phyloP scores from a whole-genome alignment of 2,888 invertebrate genomes.

The Nineta flava region DNA sequence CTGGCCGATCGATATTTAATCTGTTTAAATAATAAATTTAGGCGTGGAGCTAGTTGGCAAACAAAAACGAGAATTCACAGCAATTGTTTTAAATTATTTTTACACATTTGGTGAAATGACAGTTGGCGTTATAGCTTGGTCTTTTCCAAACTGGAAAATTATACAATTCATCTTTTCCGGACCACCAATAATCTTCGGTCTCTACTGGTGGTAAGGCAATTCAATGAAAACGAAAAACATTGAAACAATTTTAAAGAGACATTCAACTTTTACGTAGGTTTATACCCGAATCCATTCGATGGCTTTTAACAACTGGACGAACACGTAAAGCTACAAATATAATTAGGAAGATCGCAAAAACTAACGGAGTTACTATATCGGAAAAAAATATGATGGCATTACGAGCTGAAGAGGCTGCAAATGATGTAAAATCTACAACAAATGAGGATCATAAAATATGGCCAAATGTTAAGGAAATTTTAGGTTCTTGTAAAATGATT shows the following conservation, averaged over 20 bases:
- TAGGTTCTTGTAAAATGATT: slow-evolving; percentile 29
- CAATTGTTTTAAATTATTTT: slow-evolving; percentile 44
- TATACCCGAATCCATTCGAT: slow-evolving; percentile 48
- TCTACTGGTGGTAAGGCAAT: slow-evolving; percentile 37
- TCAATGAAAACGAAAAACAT: background rate
- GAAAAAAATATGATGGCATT: slow-evolving; percentile 28
- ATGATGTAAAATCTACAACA: background rate
- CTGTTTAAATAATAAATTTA: too few species aligned
- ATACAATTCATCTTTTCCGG: slow-evolving; percentile 40
- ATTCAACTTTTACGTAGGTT: slow-evolving; percentile 22
- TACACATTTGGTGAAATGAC: slow-evolving; percentile 47
- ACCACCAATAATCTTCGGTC: slow-evolving; percentile 39
- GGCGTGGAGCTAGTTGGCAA: slow-evolving; percentile 50
- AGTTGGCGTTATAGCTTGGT: slow-evolving; percentile 42
- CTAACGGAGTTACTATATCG: slow-evolving; percentile 34
- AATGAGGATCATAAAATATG: slow-evolving; percentile 20
- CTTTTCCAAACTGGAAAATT: slow-evolving; percentile 39
- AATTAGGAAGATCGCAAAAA: slow-evolving; percentile 36
- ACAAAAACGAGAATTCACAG: slow-evolving; percentile 41
- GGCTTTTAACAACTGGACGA: slow-evolving; percentile 40
- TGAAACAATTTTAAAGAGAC: slow-evolving; percentile 8
- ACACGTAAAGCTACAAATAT: slow-evolving; percentile 35
- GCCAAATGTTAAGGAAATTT: slow-evolving; percentile 27
- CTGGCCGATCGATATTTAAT: too few species aligned
- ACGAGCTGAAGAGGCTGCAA: slow-evolving; percentile 16